A percentile compares a stretch with the other conserved stretches of the same genome.
Evolutionary conservation across 2,113 vertebrate genomes (phyloP).

Genomic region (Alligator mississippiensis): DNA sequence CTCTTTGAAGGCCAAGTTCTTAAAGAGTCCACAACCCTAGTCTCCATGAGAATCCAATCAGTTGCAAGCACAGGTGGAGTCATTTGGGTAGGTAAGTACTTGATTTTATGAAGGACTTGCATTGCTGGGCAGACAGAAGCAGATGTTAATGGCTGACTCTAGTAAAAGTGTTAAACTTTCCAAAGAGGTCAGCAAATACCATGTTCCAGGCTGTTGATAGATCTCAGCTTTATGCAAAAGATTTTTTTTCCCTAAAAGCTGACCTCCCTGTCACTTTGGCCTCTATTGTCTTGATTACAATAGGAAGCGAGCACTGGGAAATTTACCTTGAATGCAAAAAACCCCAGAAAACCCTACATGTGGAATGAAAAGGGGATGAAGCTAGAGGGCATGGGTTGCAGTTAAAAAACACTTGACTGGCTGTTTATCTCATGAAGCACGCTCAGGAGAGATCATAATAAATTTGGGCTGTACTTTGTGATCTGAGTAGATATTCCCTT

Average conservation of each 20-base stretch:
- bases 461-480: background rate
- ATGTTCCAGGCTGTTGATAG: background rate
- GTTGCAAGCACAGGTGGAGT: background rate
- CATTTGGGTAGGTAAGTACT: background rate
- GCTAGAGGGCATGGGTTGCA: background rate
- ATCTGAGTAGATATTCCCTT: background rate
- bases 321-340: background rate
- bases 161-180: background rate
- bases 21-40: background rate
- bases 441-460: background rate
- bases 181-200: background rate
- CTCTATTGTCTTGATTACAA: background rate
- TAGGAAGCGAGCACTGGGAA: background rate
- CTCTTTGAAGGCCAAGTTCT: background rate
- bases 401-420: background rate
- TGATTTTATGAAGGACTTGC: background rate
- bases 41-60: background rate
- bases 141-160: background rate
- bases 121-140: background rate
- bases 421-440: slow-evolving; percentile 11
- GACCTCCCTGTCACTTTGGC: background rate
- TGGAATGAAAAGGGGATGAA: slow-evolving; percentile 11
- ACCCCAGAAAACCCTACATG: background rate
- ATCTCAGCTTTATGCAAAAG: background rate
- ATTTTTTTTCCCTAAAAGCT: background rate